Conservation (phyloP, 2,888 invertebrate species). For the Pteria penguin region DNA sequence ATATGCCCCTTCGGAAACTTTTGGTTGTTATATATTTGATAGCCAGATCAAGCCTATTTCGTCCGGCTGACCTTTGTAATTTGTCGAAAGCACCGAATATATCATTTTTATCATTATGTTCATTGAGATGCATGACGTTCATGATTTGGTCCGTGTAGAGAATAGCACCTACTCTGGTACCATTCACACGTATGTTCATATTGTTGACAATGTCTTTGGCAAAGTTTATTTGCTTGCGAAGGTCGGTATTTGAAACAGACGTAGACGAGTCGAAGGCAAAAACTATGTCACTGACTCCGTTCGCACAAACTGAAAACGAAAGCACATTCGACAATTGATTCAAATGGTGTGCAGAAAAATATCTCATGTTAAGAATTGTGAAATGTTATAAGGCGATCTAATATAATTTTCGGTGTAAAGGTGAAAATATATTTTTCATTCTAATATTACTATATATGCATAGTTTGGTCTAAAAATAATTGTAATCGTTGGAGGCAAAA, state of each 20-base stretch:
- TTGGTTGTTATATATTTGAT: slow-evolving; percentile 62
- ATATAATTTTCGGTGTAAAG: too few species aligned
- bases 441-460: too few species aligned
- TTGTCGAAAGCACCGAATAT: slow-evolving; percentile 57
- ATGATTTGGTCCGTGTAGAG: slow-evolving; percentile 68
- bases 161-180: slow-evolving; percentile 66
- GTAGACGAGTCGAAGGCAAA: slow-evolving; percentile 71
- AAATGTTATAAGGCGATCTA: too few species aligned
- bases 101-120: slow-evolving; percentile 51
- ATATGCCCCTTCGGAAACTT: slow-evolving; percentile 61
- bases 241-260: slow-evolving; percentile 62
- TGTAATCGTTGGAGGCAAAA: too few species aligned
- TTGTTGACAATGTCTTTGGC: slow-evolving; percentile 63
- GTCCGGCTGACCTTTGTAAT: slow-evolving; percentile 59
- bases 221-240: slow-evolving; percentile 70
- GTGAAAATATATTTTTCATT: too few species aligned
- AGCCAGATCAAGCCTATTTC: slow-evolving; percentile 56
- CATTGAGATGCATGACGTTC: slow-evolving; percentile 60
- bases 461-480: too few species aligned
- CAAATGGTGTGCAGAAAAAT: too few species aligned
- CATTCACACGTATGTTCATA: slow-evolving; percentile 60
- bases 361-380: too few species aligned
- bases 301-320: slow-evolving; percentile 58
- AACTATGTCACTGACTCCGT: slow-evolving; percentile 62
- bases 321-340: neutral